Base-by-base conservation (phyloP, 2,888 invertebrate species). In the Gnatocerus cornutus region DNA sequence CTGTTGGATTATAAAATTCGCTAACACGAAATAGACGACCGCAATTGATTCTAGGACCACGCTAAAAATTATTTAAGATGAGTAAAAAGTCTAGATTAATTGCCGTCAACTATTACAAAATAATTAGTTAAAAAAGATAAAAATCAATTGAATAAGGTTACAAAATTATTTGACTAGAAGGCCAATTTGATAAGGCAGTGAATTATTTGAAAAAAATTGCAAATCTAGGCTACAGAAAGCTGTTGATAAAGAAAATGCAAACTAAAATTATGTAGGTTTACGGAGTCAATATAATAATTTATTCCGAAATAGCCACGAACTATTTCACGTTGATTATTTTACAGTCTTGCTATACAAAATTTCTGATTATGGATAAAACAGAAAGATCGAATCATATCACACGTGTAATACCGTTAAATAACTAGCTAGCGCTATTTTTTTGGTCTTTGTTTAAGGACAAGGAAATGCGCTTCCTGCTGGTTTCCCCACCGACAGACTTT, bases 401-500 rank as follows among this genome's bases (percentile, higher is more conserved):
- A 67, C 30, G 48, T 16, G 50, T 63, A 63, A 63, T 56, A 56
- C 55, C 43, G 30, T 39, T 43, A 37, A 9, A 43, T 53, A 46
- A 41, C 68, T 68, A 68, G 55, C 62, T 68, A 46, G 67, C 50
- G 70, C 21, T 21, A 21, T 21, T 72, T 72, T 83, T 83, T 65
- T 81, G 78, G 72, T 84, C 83, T 82, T 87, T 87, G 71, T 82
- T 85, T 58, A 86, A 73, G 13, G 86, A 84, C 21, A 21, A 76
- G 37, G 87, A 87, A 16, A 87, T 80, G 61, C 88, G 83, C 70
- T 87, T 87, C 62, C 87, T 78, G 56, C 79, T 80, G 37, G 79
- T 73, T 63, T 77, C 77, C 3, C 74, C 73, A 12, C 77, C 77
- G 10, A 85, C 79, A 2, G 87, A 86, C 74, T 87, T 87, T 50